Conservation (phyloP, 2,888 invertebrate species). For the Luperina testacea region DNA sequence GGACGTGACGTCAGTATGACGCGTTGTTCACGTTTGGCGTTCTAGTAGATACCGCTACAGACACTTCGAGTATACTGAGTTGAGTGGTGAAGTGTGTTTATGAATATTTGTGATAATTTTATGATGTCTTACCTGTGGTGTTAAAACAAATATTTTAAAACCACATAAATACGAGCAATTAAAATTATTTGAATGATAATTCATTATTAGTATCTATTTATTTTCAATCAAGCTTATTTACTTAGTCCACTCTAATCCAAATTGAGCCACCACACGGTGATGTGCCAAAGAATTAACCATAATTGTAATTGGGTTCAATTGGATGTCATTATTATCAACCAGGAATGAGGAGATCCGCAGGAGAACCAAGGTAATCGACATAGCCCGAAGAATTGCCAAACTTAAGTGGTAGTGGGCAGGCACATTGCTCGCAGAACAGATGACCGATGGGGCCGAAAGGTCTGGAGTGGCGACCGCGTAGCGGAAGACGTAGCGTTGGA, state of each 20-base stretch:
- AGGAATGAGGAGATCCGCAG: too few relatives aligned
- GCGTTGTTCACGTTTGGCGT: too few relatives aligned
- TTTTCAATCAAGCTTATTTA: background rate
- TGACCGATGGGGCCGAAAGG: too few relatives aligned
- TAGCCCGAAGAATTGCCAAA: too few relatives aligned
- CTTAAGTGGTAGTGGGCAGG: too few relatives aligned
- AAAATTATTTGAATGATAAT: background rate
- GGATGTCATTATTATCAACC: background rate
- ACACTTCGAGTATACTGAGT: background rate
- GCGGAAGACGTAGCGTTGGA: too few relatives aligned
- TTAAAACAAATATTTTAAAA: background rate
- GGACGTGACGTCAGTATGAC: too few relatives aligned
- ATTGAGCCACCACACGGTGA: background rate
- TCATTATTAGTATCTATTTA: background rate
- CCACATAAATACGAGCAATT: background rate
- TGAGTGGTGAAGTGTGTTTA: background rate
- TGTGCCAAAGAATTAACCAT: background rate
- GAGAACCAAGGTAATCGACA: too few relatives aligned
- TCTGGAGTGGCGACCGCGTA: too few relatives aligned
- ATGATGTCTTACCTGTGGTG: background rate
- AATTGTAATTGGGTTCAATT: background rate
- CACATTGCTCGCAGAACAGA: too few relatives aligned
- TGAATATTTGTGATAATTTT: background rate
- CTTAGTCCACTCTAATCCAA: too few relatives aligned
- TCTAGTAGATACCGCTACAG: too few relatives aligned